These are phyloP conservation scores for Pseudomyrmex pallidus DNA, from an alignment of 1,140 invertebrate species.

Conservation along the genomic window DNA sequence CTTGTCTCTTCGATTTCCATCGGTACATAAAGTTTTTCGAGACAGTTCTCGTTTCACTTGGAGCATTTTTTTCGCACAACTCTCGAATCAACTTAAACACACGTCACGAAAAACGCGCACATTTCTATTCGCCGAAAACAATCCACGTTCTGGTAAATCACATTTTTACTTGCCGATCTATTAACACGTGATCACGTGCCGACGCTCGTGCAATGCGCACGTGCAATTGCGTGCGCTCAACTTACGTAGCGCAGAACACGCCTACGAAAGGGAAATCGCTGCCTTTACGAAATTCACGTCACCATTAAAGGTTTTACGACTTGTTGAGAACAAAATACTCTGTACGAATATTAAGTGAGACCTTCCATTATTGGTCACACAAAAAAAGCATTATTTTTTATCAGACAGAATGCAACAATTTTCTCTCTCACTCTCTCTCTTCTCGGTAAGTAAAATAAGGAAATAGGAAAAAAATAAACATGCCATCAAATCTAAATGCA, in stretches of 20 bases:
- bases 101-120: too few relatives aligned
- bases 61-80: background rate
- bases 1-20: background rate
- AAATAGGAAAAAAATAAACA: background rate
- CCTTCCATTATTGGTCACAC: background rate
- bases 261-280: slow-evolving; percentile 74
- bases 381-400: background rate
- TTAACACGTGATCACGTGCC: background rate
- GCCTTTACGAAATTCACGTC: slow-evolving; percentile 72
- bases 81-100: background rate
- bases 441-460: background rate
- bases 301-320: slow-evolving; percentile 19
- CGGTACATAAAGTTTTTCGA: background rate
- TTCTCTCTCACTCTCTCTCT: too few relatives aligned
- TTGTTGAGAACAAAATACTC: background rate
- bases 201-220: background rate
- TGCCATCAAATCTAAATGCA: slow-evolving; percentile 10
- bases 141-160: background rate
- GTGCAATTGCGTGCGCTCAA: slow-evolving; percentile 48
- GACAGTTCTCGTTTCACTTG: background rate
- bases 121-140: too few relatives aligned
- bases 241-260: slow-evolving; percentile 28
- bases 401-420: background rate
- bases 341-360: slow-evolving; percentile 27
- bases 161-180: slow-evolving; percentile 21